These are phyloP conservation scores for Menura novaehollandiae DNA, from an alignment of 2,113 vertebrate genomes.

Conservation along the genomic window DNA sequence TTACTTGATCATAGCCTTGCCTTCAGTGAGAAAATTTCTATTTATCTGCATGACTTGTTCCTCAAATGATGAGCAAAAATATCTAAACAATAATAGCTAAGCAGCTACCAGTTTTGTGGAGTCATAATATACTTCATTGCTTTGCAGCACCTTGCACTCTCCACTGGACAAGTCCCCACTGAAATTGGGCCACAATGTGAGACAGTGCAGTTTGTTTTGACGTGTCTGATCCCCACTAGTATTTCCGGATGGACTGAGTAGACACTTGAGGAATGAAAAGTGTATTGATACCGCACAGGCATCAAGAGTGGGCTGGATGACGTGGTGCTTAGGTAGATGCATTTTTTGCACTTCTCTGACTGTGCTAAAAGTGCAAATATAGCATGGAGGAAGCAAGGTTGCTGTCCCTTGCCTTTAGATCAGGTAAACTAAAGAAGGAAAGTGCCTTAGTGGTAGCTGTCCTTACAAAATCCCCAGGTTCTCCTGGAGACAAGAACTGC, in stretches of 20 bases:
- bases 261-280: not conserved
- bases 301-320: not conserved
- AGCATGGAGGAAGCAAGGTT: not conserved
- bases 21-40: not conserved
- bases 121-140: not conserved
- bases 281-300: not conserved
- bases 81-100: not conserved
- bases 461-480: not conserved
- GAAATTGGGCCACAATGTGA: not conserved
- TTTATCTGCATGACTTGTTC: not conserved
- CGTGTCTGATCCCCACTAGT: not conserved
- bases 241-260: not conserved
- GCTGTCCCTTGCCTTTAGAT: not conserved
- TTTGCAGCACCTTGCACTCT: not conserved
- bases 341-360: not conserved
- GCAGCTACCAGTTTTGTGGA: not conserved
- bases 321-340: not conserved
- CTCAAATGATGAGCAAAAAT: not conserved
- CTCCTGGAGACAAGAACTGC: not conserved
- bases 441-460: not conserved
- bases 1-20: not conserved
- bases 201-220: not conserved
- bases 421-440: not conserved
- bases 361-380: not conserved
- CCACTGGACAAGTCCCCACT: not conserved